Evolutionary conservation across 2,797 vertebrate species (phyloP), one percentile per base, ranked within the genome.

Genomic region (Sciurus carolinensis): DNA sequence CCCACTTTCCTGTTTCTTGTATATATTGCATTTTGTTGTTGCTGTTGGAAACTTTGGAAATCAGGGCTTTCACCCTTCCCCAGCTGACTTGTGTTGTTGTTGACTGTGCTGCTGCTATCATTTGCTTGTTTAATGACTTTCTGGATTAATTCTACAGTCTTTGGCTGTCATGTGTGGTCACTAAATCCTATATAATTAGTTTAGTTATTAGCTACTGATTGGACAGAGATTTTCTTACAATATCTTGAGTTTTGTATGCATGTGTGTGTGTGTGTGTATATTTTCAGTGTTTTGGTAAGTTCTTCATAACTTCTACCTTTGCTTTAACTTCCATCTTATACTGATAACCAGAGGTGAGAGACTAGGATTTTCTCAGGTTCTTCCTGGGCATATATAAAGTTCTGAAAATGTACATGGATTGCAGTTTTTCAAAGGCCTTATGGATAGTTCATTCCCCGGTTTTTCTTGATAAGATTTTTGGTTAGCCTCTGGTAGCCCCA

Each of bases 21-120:
- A 69, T 85, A 28, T 42, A 33, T 75, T 64, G 4, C 72, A 20
- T 47, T 57, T 75, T 57, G 54, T 50, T 86, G 33, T 90, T 86
- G 33, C 86, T 64, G 73, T 66, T 90, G 24, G 62, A 86, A 86
- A 54, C 72, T 84, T 86, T 57, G 66, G 33, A 82, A 90, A 47
- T 66, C 64, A 66, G 36, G 36, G n/a, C 14, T 90, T n/a, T 87
- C 52, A 73, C 33, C 72, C 10, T 36, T 22, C n/a, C 36, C 66
- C 67, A 26, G 54, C 54, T 10, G 30, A 47, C 10, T 66, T 71
- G 52, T 86, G 7, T 36, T 90, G 30, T 7, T 77, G 54, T 57
- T 57, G 54, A 57, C 20, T 57, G 20, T 20, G 54, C 20, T 57
- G 20, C 20, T 57, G 20, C 20, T 57, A 22, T 22, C 6, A 57